Percentiles rank a stretch among this genome's conserved stretches.
These are phyloP conservation scores for Tachuris rubrigastra DNA, from an alignment of 2,113 vertebrate genomes.

Conservation along the genomic window DNA sequence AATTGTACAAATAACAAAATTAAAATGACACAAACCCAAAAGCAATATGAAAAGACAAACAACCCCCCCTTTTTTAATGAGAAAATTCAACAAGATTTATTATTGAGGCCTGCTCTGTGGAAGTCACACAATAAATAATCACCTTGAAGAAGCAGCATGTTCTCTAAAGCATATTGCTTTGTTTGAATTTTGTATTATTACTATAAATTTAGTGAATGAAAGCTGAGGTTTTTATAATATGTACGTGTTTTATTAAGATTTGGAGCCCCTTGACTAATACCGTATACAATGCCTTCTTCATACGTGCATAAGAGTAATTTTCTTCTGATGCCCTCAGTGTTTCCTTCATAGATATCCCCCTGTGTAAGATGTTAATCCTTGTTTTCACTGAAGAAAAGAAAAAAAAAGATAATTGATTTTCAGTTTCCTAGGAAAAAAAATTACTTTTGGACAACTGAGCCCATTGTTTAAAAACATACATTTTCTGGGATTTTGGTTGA, in stretches of 20 bases:
- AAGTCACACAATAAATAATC: not conserved
- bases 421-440: not conserved
- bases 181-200: not conserved
- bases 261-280: not conserved
- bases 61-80: not conserved
- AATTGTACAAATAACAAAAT: not conserved
- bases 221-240: not conserved
- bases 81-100: not conserved
- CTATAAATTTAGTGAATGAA: not conserved
- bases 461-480: not conserved
- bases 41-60: not conserved
- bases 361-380: not conserved
- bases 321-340: not conserved
- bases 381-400: not conserved
- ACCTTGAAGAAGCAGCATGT: not conserved
- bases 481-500: not conserved
- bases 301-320: not conserved
- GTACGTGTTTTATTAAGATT: not conserved
- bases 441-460: not conserved
- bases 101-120: not conserved
- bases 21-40: not conserved
- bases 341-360: not conserved
- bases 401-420: not conserved
- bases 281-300: rapidly evolving
- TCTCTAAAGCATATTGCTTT: not conserved